Conservation (phyloP, 2,797 vertebrate species). For the Mastacembelus armatus region DNA sequence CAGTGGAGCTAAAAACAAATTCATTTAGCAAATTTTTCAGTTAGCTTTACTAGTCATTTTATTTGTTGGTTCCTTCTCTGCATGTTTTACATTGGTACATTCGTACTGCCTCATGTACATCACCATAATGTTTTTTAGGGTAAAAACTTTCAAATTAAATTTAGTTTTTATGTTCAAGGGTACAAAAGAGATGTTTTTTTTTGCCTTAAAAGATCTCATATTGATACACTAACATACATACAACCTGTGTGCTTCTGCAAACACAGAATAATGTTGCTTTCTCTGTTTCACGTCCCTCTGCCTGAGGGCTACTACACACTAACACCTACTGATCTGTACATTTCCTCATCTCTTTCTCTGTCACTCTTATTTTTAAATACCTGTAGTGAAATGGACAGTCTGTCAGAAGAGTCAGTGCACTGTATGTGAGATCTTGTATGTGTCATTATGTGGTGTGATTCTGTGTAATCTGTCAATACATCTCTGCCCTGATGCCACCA, state of each 20-base stretch:
- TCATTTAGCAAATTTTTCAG: neutral
- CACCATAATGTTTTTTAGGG: no score
- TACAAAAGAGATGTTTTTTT: neutral
- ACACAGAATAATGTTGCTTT: slow-evolving; percentile 23
- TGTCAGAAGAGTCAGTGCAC: slow-evolving; percentile 13
- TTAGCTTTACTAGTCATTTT: neutral
- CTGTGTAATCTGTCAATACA: slow-evolving; percentile 5
- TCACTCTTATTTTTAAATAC: slow-evolving; percentile 31
- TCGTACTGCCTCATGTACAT: no score
- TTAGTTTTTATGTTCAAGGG: neutral
- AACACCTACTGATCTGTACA: slow-evolving; percentile 34
- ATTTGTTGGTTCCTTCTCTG: neutral
- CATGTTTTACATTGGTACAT: no score
- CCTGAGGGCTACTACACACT: slow-evolving; percentile 16
- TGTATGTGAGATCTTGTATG: slow-evolving; percentile 8
- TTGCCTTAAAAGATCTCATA: slow-evolving; percentile 10
- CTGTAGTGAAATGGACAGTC: slow-evolving; percentile 18
- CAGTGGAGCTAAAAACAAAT: neutral
- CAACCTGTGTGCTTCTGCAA: slow-evolving; percentile 40
- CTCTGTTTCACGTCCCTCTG: slow-evolving; percentile 6
- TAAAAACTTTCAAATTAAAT: neutral
- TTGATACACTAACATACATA: slow-evolving; percentile 29
- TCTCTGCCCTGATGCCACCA: slow-evolving; percentile 19
- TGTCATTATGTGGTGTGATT: slow-evolving; percentile 5
- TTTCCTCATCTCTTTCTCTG: slow-evolving; percentile 38